Percentiles rank a stretch among this genome's conserved stretches.
phyloP scores from a whole-genome alignment of 2,113 vertebrate species.

The Caranx ignobilis region DNA sequence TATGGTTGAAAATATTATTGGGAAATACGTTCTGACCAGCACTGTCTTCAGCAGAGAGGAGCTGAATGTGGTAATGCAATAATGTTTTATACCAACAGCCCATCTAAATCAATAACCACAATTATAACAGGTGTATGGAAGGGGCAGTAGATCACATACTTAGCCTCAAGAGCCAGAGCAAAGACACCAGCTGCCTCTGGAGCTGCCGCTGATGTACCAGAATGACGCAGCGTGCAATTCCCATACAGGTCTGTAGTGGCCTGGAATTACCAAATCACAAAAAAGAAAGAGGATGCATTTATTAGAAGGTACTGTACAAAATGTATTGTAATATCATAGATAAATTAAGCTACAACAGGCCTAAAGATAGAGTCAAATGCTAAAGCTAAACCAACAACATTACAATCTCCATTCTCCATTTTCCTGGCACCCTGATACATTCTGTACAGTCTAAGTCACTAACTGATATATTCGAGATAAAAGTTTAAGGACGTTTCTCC shows the following conservation, averaged over 20 bases:
- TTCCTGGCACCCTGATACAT: no score
- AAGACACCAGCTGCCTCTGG: constrained; percentile 98
- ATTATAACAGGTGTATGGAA: constrained; percentile 26
- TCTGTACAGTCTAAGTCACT: no score
- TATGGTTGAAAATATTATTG: neutral
- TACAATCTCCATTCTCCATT: no score
- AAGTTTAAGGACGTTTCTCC: no score
- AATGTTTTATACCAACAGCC: constrained; percentile 17
- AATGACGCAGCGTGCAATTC: constrained; percentile 98
- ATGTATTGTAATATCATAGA: no score
- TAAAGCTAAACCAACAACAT: no score
- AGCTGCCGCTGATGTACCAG: constrained; percentile 97
- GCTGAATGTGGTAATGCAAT: constrained; percentile 11
- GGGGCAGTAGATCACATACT: constrained; percentile 87
- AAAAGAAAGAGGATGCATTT: neutral
- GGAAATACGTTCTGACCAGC: constrained; percentile 6
- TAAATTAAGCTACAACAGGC: no score
- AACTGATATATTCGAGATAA: no score
- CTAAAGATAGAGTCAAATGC: no score
- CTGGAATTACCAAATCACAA: constrained; percentile 80
- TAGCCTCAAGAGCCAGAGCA: constrained; percentile 96
- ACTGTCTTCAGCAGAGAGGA: constrained; percentile 9
- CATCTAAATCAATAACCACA: constrained; percentile 30
- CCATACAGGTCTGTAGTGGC: constrained; percentile 98
- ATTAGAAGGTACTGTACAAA: neutral